Evolutionary conservation across 2,888 invertebrate species (phyloP), one percentile per base, ranked within the genome.

Genomic region (Cosmia pyralina): DNA sequence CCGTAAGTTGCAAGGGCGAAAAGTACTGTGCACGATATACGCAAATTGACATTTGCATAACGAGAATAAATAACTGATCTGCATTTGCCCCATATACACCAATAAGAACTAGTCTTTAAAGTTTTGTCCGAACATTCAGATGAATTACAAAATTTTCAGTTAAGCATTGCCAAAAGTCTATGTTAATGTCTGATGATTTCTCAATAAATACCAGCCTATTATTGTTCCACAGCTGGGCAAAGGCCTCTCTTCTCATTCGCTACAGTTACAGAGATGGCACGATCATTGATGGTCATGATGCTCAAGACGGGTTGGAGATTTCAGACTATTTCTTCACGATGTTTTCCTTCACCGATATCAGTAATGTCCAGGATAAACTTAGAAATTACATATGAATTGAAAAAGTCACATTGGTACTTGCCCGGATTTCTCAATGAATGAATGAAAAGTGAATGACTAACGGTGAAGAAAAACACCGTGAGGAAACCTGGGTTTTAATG

Each of bases 1-100:
- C 52, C 38, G 22, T 78, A 62, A 78, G 41, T 17, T 62, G 22
- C 75, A 78, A 75, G 79, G 60, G 28, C 71, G 11, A 78, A 70
- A 75, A 53, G 6, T 22, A 70, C 28, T 22, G 52, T 8, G 53
- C 48, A 53, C 70, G 48, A 69, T 59, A 48, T 59, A 53, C 46
- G 57, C 34, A 58, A 58, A 75, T 65, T 50, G 1, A 28, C 0
- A 52, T 76, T 52, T 59, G 46, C 65, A 48, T 69, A 57, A 44
- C 65, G n/a, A 48, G n/a, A 44, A 44, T 28, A 28, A 28, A 2
- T 15, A 50, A 38, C 8, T 34, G 17, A 19, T 50, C 44, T 75
- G 22, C 4, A 48, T 57, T 71, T 28, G 7, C 19, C 46, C 15
- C 19, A 28, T 68, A 38, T 38, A 38, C 38, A 5, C 38, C 5